Percentiles rank a stretch among this genome's conserved stretches.
These are phyloP conservation scores for Tenthredo livida DNA, from an alignment of 2,888 invertebrate species.

Conservation along the genomic window DNA sequence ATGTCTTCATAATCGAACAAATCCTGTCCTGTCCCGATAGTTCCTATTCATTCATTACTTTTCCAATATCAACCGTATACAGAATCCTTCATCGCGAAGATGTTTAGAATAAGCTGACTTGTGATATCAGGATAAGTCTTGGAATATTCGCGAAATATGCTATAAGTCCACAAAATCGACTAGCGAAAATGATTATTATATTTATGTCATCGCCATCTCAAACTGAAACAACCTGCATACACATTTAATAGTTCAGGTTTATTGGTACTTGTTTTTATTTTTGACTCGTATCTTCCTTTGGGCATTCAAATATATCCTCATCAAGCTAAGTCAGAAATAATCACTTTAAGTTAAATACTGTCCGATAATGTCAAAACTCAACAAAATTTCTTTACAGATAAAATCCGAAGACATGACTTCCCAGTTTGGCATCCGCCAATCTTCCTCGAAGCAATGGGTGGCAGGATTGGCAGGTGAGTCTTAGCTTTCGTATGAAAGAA, in stretches of 20 bases:
- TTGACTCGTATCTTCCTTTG: not conserved
- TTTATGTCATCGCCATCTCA: not conserved
- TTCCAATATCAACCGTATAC: not conserved
- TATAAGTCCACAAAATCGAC: not conserved
- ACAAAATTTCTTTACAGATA: not conserved
- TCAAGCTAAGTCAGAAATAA: not conserved
- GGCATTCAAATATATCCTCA: not conserved
- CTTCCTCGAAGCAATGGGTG: constrained; percentile 25
- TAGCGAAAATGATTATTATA: not conserved
- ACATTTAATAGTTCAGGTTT: too few species aligned
- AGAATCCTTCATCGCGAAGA: not conserved
- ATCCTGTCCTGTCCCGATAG: not conserved
- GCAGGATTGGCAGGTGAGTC: not conserved
- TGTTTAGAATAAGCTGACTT: not conserved
- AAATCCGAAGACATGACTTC: not conserved
- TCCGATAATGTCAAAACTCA: not conserved
- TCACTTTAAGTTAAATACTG: not conserved
- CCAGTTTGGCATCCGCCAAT: not conserved
- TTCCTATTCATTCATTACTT: not conserved
- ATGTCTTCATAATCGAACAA: not conserved
- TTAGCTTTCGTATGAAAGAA: not conserved
- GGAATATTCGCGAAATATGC: not conserved
- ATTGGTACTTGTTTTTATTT: not conserved
- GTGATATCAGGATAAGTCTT: not conserved
- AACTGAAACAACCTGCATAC: too few species aligned